phyloP scores from a whole-genome alignment of 1,140 invertebrate species.

The Trypoxylus dichotomus region DNA sequence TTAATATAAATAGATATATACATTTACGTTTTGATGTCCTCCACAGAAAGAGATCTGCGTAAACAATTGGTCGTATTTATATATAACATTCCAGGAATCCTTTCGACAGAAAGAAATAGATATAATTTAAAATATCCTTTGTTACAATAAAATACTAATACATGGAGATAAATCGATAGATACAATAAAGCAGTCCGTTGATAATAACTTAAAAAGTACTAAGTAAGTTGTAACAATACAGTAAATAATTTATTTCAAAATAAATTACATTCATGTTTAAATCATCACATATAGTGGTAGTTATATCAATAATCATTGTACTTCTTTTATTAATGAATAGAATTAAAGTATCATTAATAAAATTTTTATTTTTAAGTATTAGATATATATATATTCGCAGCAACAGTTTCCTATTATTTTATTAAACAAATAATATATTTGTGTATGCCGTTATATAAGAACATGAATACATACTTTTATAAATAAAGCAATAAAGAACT shows the following conservation, averaged over 20 bases:
- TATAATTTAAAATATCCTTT: neutral
- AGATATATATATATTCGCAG: neutral
- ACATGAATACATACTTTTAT: conserved; percentile 20
- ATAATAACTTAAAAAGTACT: conserved; percentile 11
- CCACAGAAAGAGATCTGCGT: neutral
- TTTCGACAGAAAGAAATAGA: neutral
- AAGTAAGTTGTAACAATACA: neutral
- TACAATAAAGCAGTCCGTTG: neutral
- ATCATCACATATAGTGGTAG: neutral
- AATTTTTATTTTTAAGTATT: neutral
- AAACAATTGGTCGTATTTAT: neutral
- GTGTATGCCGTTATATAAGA: neutral
- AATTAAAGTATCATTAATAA: neutral
- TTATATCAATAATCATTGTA: neutral
- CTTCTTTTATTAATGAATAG: conserved; percentile 6
- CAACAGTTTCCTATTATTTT: conserved; percentile 8
- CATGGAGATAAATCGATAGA: neutral
- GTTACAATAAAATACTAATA: neutral
- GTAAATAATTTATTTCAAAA: neutral
- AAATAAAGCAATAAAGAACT: conserved; percentile 28
- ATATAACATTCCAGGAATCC: neutral
- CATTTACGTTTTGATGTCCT: neutral
- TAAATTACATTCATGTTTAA: conserved; percentile 16
- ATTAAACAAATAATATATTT: conserved; percentile 26
- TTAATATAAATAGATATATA: conserved; percentile 2